A percentile compares a stretch with the other conserved stretches of the same genome.
phyloP scores from a whole-genome alignment of 1,140 invertebrate species.

The Aphelinus certus region DNA sequence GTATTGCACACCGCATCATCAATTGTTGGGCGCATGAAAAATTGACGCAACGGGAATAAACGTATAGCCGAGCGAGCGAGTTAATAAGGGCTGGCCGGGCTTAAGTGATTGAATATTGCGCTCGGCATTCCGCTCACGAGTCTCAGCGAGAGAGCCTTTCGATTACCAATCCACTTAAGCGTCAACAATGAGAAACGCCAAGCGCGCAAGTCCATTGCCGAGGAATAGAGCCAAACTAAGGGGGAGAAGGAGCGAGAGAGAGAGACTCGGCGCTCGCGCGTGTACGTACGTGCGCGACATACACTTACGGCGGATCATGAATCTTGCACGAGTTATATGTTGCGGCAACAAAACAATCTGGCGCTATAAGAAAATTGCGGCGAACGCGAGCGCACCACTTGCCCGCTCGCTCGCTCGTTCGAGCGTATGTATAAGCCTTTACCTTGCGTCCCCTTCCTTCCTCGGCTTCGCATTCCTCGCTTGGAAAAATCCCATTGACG shows the following conservation, averaged over 20 bases:
- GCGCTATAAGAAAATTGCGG: slow-evolving; percentile 42
- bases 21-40: too few relatives aligned
- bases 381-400: slow-evolving; percentile 20
- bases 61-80: background rate
- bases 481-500: too few relatives aligned
- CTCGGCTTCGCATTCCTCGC: too few relatives aligned
- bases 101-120: slow-evolving; percentile 38
- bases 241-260: too few relatives aligned
- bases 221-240: background rate
- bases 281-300: background rate
- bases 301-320: slow-evolving; percentile 39
- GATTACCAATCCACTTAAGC: slow-evolving; percentile 49
- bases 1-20: too few relatives aligned
- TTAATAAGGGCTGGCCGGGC: slow-evolving; percentile 18
- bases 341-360: slow-evolving; percentile 43
- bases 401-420: background rate
- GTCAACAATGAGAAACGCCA: slow-evolving; percentile 46
- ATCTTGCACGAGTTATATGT: slow-evolving; percentile 39
- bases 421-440: background rate
- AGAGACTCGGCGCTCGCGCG: too few relatives aligned
- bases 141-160: slow-evolving; percentile 40
- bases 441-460: too few relatives aligned
- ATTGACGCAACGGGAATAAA: slow-evolving; percentile 18
- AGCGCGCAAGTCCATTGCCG: slow-evolving; percentile 12
- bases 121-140: slow-evolving; percentile 24